phyloP scores from a whole-genome alignment of 2,888 invertebrate species.

The Eustalomyia histrio region DNA sequence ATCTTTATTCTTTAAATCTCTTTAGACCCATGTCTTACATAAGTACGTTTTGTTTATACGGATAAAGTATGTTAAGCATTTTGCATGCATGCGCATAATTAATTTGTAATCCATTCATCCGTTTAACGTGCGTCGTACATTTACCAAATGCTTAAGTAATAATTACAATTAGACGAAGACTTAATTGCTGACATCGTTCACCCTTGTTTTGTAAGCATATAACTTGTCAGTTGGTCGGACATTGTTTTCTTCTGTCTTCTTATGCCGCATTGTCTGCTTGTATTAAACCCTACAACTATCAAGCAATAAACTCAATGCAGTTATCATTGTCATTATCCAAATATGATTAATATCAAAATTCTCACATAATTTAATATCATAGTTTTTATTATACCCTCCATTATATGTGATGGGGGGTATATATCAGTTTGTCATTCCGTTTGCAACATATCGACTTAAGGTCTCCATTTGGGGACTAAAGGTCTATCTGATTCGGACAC shows the following conservation, averaged over 20 bases:
- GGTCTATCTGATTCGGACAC: no score
- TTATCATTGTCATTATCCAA: not conserved
- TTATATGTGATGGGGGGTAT: no score
- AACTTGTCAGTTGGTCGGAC: not conserved
- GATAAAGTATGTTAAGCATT: not conserved
- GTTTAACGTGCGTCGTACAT: conserved; percentile 14
- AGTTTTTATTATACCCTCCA: no score
- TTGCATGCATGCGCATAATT: conserved; percentile 48
- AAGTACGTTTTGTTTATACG: no score
- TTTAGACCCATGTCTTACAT: no score
- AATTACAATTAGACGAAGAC: conserved; percentile 18
- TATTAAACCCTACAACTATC: not conserved
- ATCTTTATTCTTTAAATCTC: no score
- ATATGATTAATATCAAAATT: conserved; percentile 46
- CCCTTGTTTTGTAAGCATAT: not conserved
- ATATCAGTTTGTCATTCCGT: no score
- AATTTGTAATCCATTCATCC: conserved; percentile 46
- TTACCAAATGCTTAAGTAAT: conserved; percentile 35
- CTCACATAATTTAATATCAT: conserved; percentile 42
- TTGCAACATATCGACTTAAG: no score
- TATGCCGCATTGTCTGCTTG: not conserved
- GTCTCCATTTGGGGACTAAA: no score
- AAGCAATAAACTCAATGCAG: not conserved
- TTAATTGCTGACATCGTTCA: not conserved
- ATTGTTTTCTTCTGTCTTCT: not conserved